Evolutionary conservation across 2,113 vertebrate genomes (phyloP).

Genomic region (Protobothrops flavoviridis): DNA sequence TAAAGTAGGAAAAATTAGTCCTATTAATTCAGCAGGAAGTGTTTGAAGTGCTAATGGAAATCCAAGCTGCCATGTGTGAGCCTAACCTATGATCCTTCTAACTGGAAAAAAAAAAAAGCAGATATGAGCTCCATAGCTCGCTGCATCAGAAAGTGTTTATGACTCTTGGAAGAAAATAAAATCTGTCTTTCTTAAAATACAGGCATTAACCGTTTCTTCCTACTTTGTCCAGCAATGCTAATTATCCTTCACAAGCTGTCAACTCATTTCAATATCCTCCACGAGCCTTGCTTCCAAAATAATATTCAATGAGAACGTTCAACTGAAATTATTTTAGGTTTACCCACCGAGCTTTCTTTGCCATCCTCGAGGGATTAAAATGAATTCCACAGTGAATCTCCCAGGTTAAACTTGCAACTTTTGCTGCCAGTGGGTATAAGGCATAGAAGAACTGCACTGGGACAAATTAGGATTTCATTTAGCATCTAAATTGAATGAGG

Average conservation of each 20-base stretch:
- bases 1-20: conserved; percentile 2
- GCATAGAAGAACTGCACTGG: background rate
- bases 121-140: background rate
- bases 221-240: background rate
- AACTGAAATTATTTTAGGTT: background rate
- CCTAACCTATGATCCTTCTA: conserved; percentile 2
- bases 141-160: conserved; percentile 6
- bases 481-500: background rate
- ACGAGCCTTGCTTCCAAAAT: background rate
- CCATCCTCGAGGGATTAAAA: background rate
- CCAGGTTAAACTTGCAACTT: background rate
- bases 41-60: conserved; percentile 27
- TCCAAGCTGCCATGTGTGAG: conserved; percentile 17
- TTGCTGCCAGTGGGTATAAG: background rate
- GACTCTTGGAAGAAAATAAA: background rate
- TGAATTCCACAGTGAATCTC: background rate
- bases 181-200: conserved; percentile 1
- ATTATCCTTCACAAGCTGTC: conserved; percentile 10
- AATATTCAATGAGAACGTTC: background rate
- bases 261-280: background rate
- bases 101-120: background rate
- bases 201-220: background rate
- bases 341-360: background rate
- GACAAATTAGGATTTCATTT: background rate
- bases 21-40: conserved; percentile 26